Evolutionary conservation across 2,797 vertebrate genomes (phyloP), one percentile per base, ranked within the genome.

Genomic region (Eurystomus glaucurus): DNA sequence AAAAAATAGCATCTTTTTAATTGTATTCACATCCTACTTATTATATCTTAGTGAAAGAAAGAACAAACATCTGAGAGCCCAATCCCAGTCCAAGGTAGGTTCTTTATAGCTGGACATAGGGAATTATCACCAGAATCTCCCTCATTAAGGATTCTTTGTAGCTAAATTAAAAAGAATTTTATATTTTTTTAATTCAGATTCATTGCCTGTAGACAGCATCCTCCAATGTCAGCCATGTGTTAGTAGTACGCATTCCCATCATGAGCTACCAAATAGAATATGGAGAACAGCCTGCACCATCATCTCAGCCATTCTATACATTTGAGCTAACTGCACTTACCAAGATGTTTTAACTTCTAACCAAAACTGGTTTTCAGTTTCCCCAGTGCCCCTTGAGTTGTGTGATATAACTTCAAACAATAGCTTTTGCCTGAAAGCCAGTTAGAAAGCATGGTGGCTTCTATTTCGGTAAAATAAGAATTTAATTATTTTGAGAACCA

Each of bases 261-360:
- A 50, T 14, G 11, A 87, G 17, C 11, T 74, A 15, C 22, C 54
- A 65, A 66, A 62, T 13, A 78, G 20, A 54, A 28, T 4, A 68
- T 4, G 28, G 48, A 74, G 21, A 87, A 29, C 13, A 60, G 8
- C 26, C n/a, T 80, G n/a, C 46, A 84, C 20, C 8, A 58, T 29
- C n/a, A 69, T 14, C 28, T 74, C 1, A 0, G 14, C 6, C 4
- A 48, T 79, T 65, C 18, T 23, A 3, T 9, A 66, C 3, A 12
- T 52, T 79, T 65, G 14, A 13, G 15, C 20, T 35, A 51, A 45
- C 31, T 48, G 10, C 31, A 74, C 5, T 41, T 41, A 55, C 7
- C 20, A 72, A 87, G 48, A 8, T 10, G 3, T 20, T 84, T 43
- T 25, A 31, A 11, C 31, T 35, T 35, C 35, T 35, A 35, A 35